A percentile compares a stretch with the other conserved stretches of the same genome.
phyloP scores from a whole-genome alignment of 2,888 invertebrate species.

The Amblyjoppa fuscipennis region DNA sequence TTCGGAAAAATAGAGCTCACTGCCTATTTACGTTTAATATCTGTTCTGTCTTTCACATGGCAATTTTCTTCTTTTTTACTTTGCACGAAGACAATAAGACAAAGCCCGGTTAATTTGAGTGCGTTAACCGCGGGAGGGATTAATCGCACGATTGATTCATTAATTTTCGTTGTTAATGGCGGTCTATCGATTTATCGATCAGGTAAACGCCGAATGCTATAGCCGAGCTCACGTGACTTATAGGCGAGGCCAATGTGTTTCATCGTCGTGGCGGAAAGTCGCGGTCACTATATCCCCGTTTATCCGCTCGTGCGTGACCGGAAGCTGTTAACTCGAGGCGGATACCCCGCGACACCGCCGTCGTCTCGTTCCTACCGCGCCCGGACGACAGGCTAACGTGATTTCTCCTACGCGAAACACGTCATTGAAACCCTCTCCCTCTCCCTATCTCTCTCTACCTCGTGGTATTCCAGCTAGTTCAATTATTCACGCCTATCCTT shows the following conservation, averaged over 20 bases:
- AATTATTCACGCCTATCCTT: conserved; percentile 39
- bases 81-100: neutral
- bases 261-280: conserved; percentile 55
- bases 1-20: conserved; percentile 1
- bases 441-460: conserved; percentile 20
- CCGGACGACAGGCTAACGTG: conserved; percentile 62
- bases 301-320: conserved; percentile 76
- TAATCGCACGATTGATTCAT: conserved; percentile 3
- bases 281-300: conserved; percentile 53
- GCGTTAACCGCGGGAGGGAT: neutral
- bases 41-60: neutral
- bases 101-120: too few relatives aligned
- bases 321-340: conserved; percentile 76
- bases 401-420: conserved; percentile 58
- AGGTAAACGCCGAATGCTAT: conserved; percentile 31
- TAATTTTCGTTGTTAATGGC: conserved; percentile 4
- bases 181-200: conserved; percentile 40
- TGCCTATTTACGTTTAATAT: neutral
- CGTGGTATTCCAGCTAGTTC: conserved; percentile 48
- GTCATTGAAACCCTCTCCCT: conserved; percentile 52
- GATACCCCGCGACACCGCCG: conserved; percentile 53
- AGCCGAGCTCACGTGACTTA: conserved; percentile 38
- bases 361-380: conserved; percentile 38
- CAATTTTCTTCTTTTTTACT: neutral
- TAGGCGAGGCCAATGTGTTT: conserved; percentile 56